Percentiles rank a stretch among this genome's conserved stretches.
Conservation (phyloP, 2,797 vertebrate species). For the Sebastes hubbsi region DNA sequence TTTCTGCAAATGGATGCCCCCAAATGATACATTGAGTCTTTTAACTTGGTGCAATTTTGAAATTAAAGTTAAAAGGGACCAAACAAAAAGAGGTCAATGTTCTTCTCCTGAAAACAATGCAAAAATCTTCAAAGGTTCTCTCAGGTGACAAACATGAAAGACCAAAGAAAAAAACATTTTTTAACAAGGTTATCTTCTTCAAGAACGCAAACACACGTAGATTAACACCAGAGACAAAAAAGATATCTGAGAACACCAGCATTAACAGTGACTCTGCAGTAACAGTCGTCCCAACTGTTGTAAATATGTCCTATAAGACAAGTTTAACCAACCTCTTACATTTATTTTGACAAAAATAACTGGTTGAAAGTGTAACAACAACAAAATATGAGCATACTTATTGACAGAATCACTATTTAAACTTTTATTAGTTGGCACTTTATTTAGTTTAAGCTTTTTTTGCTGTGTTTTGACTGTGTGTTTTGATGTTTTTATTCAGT, state of each 20-base stretch:
- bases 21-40: not conserved
- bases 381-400: not conserved
- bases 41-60: not conserved
- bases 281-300: not conserved
- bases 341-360: not conserved
- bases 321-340: not conserved
- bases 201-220: not conserved
- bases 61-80: not conserved
- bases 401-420: not conserved
- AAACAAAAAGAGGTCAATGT: not conserved
- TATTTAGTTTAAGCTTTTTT: conserved; percentile 8
- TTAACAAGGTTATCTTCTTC: not conserved
- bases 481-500: conserved; percentile 17
- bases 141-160: not conserved
- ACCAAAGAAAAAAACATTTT: not conserved
- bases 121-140: not conserved
- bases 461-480: not conserved
- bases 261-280: not conserved
- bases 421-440: not conserved
- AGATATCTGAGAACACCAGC: not conserved
- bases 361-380: not conserved
- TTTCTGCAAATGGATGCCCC: no score
- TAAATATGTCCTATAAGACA: not conserved
- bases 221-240: not conserved
- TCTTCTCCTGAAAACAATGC: not conserved